These are phyloP conservation scores for Piaya cayana DNA, from an alignment of 2,113 vertebrate species.

Conservation along the genomic window DNA sequence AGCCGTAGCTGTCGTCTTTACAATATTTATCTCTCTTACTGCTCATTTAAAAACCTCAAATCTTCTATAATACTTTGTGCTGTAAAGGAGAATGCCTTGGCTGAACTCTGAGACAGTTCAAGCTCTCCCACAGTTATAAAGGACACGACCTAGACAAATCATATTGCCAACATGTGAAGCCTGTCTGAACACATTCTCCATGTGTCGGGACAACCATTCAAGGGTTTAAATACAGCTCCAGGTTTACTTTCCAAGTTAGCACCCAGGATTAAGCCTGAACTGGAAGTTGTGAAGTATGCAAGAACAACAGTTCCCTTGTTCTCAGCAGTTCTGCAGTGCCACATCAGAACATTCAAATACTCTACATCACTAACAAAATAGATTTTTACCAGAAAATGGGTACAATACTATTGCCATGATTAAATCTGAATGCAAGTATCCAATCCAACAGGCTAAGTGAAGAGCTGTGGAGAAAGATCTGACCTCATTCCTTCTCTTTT, in stretches of 20 bases:
- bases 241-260: not conserved
- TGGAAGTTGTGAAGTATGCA: not conserved
- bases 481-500: not conserved
- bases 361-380: not conserved
- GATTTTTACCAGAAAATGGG: not conserved
- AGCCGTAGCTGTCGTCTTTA: not conserved
- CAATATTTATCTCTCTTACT: not conserved
- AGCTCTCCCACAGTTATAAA: not conserved
- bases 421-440: not conserved
- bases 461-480: not conserved
- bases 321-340: not conserved
- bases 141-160: not conserved
- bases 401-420: not conserved
- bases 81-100: not conserved
- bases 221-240: not conserved
- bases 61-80: not conserved
- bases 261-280: not conserved
- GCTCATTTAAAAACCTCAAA: not conserved
- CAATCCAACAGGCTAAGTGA: not conserved
- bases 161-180: not conserved
- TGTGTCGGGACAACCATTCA: not conserved
- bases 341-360: not conserved
- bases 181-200: not conserved
- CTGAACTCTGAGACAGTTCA: not conserved
- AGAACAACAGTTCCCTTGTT: not conserved